A percentile compares a stretch with the other conserved stretches of the same genome.
These are phyloP conservation scores for Neodiprion virginianus DNA, from an alignment of 1,140 invertebrate species.

Conservation along the genomic window DNA sequence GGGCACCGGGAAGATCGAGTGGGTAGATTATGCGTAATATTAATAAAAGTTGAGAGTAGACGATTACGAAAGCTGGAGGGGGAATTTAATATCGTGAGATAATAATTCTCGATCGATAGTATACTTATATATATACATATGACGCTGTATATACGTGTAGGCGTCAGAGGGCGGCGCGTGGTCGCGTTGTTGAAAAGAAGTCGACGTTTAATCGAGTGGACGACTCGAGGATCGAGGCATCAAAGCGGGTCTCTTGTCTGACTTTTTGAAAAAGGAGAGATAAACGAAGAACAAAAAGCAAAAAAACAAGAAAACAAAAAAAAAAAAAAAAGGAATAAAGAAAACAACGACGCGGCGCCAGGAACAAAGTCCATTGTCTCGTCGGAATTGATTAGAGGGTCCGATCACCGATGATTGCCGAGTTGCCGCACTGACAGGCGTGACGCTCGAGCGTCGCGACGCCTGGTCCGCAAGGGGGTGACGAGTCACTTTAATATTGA, in stretches of 20 bases:
- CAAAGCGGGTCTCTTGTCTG: background rate
- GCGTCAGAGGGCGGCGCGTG: background rate
- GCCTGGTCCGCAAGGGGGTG: too few species aligned
- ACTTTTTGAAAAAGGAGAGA: slow-evolving; percentile 2
- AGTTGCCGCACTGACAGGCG: too few species aligned
- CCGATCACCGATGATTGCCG: background rate
- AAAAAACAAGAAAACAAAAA: background rate
- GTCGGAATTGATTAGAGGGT: background rate
- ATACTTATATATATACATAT: slow-evolving; percentile 9
- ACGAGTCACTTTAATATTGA: too few species aligned
- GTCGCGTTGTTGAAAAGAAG: background rate
- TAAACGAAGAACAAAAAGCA: background rate
- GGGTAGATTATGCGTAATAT: too few species aligned
- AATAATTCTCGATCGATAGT: slow-evolving; percentile 6
- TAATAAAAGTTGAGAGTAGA: too few species aligned
- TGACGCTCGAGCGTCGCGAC: too few species aligned
- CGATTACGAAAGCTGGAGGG: too few species aligned
- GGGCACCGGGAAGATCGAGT: too few species aligned
- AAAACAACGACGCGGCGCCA: background rate
- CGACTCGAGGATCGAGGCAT: background rate
- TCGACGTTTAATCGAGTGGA: background rate
- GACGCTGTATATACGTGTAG: background rate
- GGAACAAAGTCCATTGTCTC: background rate
- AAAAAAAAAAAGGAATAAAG: too few species aligned
- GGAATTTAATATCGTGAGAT: too few species aligned